Evolutionary conservation across 1,140 invertebrate genomes (phyloP).

Genomic region (Drosophila arawakana): DNA sequence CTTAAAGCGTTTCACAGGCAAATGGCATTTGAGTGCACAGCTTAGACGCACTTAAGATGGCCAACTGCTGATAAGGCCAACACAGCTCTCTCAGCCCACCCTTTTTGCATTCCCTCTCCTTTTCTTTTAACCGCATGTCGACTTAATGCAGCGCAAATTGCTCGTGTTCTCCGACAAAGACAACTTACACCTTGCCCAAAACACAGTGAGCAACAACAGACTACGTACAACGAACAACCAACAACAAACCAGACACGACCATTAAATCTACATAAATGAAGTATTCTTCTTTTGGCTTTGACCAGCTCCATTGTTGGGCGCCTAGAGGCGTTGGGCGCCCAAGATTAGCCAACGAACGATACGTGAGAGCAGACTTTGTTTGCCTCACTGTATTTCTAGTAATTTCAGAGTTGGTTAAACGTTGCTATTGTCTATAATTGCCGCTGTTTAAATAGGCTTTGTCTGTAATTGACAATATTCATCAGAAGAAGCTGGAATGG

Average conservation of each 20-base stretch:
- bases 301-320: background rate
- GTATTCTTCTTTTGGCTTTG: constrained; percentile 7
- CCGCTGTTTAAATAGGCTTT: constrained; percentile 24
- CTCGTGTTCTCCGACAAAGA: constrained; percentile 65
- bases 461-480: constrained; percentile 12
- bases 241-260: constrained; percentile 34
- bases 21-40: constrained; percentile 57
- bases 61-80: constrained; percentile 40
- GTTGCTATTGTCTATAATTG: constrained; percentile 30
- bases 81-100: constrained; percentile 1
- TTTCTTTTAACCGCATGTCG: background rate
- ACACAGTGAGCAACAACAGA: constrained; percentile 1
- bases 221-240: constrained; percentile 23
- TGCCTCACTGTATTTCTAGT: constrained; percentile 1
- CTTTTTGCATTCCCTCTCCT: background rate
- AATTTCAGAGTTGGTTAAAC: constrained; percentile 22
- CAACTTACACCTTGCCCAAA: constrained; percentile 40
- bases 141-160: constrained; percentile 78
- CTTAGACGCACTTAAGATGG: constrained; percentile 47
- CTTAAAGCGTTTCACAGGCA: constrained; percentile 18
- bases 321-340: constrained; percentile 18
- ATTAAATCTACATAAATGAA: constrained; percentile 51
- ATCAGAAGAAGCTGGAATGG: background rate
- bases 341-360: constrained; percentile 11
- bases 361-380: background rate